phyloP scores from a whole-genome alignment of 2,888 invertebrate species.

The Tubulanus polymorphus region DNA sequence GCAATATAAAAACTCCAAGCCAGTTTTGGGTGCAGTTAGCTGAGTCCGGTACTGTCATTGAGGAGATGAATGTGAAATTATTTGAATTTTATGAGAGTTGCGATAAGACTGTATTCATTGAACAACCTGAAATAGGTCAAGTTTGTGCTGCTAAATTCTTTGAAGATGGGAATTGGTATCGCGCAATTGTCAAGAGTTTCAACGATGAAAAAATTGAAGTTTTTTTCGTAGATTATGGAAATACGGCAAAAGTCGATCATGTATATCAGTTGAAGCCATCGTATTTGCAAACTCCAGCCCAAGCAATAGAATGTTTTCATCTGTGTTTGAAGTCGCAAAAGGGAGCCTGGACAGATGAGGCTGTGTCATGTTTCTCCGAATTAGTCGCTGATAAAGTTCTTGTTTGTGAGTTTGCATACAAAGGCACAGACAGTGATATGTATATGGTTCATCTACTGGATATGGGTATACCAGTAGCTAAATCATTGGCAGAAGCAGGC shows the following conservation, averaged over 20 bases:
- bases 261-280: slow-evolving; percentile 32
- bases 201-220: slow-evolving; percentile 57
- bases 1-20: slow-evolving; percentile 23
- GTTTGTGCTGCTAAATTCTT: slow-evolving; percentile 30
- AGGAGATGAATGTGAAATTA: slow-evolving; percentile 29
- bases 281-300: slow-evolving; percentile 32
- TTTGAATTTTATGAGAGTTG: slow-evolving; percentile 27
- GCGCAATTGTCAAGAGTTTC: slow-evolving; percentile 24
- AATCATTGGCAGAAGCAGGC: slow-evolving; percentile 25
- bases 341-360: background rate
- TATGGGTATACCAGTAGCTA: slow-evolving; percentile 33
- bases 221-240: slow-evolving; percentile 48
- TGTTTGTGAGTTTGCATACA: slow-evolving; percentile 25
- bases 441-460: slow-evolving; percentile 29
- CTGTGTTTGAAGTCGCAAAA: background rate
- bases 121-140: slow-evolving; percentile 19
- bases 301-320: slow-evolving; percentile 24
- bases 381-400: slow-evolving; percentile 13
- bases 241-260: slow-evolving; percentile 31
- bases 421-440: slow-evolving; percentile 15
- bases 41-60: slow-evolving; percentile 19
- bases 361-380: slow-evolving; percentile 18
- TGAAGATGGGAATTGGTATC: slow-evolving; percentile 43
- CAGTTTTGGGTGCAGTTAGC: slow-evolving; percentile 36
- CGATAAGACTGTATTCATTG: slow-evolving; percentile 15